Conservation (phyloP, 2,888 invertebrate species). For the Caenorhabditis sp. region DNA sequence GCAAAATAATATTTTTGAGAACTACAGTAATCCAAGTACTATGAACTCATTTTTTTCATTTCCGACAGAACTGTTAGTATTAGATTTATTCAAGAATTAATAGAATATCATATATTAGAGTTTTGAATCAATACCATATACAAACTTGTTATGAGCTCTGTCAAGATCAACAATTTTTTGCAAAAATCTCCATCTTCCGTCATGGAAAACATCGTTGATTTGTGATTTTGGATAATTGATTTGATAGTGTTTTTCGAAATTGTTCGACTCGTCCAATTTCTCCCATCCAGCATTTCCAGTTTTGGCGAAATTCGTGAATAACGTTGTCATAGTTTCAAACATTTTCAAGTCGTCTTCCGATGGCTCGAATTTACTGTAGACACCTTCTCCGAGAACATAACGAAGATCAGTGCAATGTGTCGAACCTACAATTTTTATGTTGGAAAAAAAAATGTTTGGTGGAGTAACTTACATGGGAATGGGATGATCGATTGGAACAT, state of each 20-base stretch:
- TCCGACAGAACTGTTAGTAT: no score
- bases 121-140: conserved; percentile 25
- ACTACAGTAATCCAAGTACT: no score
- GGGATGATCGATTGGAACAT: conserved; percentile 41
- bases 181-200: conserved; percentile 12
- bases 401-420: conserved; percentile 55
- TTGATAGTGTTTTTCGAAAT: conserved; percentile 8
- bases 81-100: no score
- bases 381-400: conserved; percentile 54
- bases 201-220: conserved; percentile 22
- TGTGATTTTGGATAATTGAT: conserved; percentile 18
- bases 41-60: no score
- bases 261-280: conserved; percentile 5
- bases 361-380: conserved; percentile 50
- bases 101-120: not conserved
- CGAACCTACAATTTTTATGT: conserved; percentile 41
- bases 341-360: conserved; percentile 44
- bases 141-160: conserved; percentile 17
- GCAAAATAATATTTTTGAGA: no score
- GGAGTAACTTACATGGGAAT: conserved; percentile 39
- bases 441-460: not conserved
- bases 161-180: conserved; percentile 13
- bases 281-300: conserved; percentile 36
- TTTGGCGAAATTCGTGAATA: conserved; percentile 56
- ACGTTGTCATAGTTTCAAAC: conserved; percentile 43